These are phyloP conservation scores for Achroia grisella DNA, from an alignment of 1,140 invertebrate genomes.

Conservation along the genomic window DNA sequence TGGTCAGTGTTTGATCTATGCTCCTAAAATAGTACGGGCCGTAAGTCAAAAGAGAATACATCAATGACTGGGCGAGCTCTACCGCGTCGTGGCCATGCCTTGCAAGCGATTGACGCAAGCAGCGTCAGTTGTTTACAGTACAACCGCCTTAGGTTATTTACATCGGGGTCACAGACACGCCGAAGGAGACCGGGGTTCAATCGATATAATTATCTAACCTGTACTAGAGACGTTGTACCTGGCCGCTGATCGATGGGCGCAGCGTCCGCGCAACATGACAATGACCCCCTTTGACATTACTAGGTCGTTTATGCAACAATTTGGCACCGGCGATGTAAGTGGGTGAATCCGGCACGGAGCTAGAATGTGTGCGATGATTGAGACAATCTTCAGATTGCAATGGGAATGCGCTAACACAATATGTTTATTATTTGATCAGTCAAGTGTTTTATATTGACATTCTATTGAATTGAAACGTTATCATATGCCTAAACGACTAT, in stretches of 20 bases:
- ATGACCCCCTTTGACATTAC: slow-evolving; percentile 63
- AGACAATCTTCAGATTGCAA: slow-evolving; percentile 29
- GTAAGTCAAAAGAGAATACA: slow-evolving; percentile 34
- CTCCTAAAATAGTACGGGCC: slow-evolving; percentile 29
- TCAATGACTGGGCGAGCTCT: slow-evolving; percentile 36
- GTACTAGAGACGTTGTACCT: slow-evolving; percentile 31
- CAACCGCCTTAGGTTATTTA: slow-evolving; percentile 67
- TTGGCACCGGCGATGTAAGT: slow-evolving; percentile 37
- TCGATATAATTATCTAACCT: slow-evolving; percentile 62
- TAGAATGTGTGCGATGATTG: slow-evolving; percentile 45
- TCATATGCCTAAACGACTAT: slow-evolving; percentile 29
- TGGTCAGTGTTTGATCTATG: slow-evolving; percentile 11
- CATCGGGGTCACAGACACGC: slow-evolving; percentile 70
- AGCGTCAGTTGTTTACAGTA: slow-evolving; percentile 64
- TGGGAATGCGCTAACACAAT: slow-evolving; percentile 7
- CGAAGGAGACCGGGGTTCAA: slow-evolving; percentile 57
- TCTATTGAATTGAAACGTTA: slow-evolving; percentile 22
- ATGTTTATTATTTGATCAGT: slow-evolving; percentile 9
- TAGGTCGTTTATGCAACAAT: slow-evolving; percentile 66
- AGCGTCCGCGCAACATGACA: slow-evolving; percentile 39
- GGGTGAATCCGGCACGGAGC: slow-evolving; percentile 39
- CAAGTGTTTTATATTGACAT: slow-evolving; percentile 11
- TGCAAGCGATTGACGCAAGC: slow-evolving; percentile 58
- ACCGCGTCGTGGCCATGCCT: slow-evolving; percentile 22
- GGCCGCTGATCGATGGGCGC: slow-evolving; percentile 16